Conservation (phyloP, 2,888 invertebrate genomes). For the Candidula unifasciata region DNA sequence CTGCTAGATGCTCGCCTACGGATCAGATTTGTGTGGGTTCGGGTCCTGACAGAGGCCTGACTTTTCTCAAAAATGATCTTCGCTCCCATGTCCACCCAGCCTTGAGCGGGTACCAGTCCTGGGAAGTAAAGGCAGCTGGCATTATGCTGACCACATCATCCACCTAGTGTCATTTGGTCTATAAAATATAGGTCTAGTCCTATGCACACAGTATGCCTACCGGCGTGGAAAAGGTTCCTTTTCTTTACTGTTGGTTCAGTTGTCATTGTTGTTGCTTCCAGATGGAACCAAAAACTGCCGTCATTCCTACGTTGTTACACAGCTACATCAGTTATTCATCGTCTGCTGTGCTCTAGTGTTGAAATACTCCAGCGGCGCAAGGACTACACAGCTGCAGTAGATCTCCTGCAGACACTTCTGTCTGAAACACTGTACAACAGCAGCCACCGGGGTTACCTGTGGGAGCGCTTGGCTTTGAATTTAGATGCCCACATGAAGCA, state of each 20-base stretch:
- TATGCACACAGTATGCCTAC: too few species aligned
- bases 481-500: slow-evolving; percentile 81
- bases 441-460: slow-evolving; percentile 79
- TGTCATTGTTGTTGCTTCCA: slow-evolving; percentile 49
- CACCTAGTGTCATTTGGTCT: too few species aligned
- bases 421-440: slow-evolving; percentile 78
- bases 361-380: slow-evolving; percentile 79
- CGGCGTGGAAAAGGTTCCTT: too few species aligned
- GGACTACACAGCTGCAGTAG: slow-evolving; percentile 80
- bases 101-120: too few species aligned
- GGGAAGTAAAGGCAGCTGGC: too few species aligned
- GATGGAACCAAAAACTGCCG: slow-evolving; percentile 77
- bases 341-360: slow-evolving; percentile 78
- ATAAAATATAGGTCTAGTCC: too few species aligned
- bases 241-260: not conserved
- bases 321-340: slow-evolving; percentile 79
- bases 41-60: too few species aligned
- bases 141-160: too few species aligned
- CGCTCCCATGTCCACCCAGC: too few species aligned
- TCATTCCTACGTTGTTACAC: slow-evolving; percentile 82
- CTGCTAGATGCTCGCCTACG: too few species aligned
- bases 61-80: too few species aligned
- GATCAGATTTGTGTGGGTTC: too few species aligned
- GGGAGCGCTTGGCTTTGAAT: slow-evolving; percentile 83
- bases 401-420: slow-evolving; percentile 80